A percentile compares a stretch with the other conserved stretches of the same genome.
These are phyloP conservation scores for Zonitis immaculata DNA, from an alignment of 2,888 invertebrate species.

Conservation along the genomic window DNA sequence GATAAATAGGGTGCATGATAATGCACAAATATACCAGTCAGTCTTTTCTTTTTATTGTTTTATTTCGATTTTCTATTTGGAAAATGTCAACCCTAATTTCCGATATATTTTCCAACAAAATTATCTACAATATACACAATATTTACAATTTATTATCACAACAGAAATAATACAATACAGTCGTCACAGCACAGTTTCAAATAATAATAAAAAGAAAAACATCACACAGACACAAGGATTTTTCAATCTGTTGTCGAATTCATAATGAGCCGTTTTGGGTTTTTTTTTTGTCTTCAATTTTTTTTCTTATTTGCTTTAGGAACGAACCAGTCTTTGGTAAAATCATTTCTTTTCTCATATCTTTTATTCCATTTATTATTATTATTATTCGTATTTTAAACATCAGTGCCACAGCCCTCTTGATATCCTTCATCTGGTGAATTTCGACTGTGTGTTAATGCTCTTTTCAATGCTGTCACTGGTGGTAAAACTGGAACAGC, in stretches of 20 bases:
- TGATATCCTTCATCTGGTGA: slow-evolving; percentile 89
- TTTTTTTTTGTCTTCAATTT: neutral
- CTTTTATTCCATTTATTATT: neutral
- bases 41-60: slow-evolving; percentile 33
- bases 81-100: slow-evolving; percentile 24
- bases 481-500: slow-evolving; percentile 79
- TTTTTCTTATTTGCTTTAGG: slow-evolving; percentile 21
- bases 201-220: neutral
- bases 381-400: too few relatives aligned
- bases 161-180: neutral
- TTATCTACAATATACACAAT: slow-evolving; percentile 33
- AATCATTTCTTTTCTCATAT: too few relatives aligned
- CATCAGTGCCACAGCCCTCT: slow-evolving; percentile 89
- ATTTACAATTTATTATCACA: slow-evolving; percentile 33
- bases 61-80: slow-evolving; percentile 30
- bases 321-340: slow-evolving; percentile 30
- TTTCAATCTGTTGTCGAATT: neutral
- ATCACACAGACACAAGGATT: neutral
- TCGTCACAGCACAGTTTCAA: slow-evolving; percentile 5
- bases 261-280: neutral
- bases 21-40: slow-evolving; percentile 31
- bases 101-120: slow-evolving; percentile 15
- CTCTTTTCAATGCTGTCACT: slow-evolving; percentile 79
- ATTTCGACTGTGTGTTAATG: slow-evolving; percentile 76
- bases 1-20: slow-evolving; percentile 5